Conservation (phyloP, 2,888 invertebrate species). For the Lasioglossum zephyrum region DNA sequence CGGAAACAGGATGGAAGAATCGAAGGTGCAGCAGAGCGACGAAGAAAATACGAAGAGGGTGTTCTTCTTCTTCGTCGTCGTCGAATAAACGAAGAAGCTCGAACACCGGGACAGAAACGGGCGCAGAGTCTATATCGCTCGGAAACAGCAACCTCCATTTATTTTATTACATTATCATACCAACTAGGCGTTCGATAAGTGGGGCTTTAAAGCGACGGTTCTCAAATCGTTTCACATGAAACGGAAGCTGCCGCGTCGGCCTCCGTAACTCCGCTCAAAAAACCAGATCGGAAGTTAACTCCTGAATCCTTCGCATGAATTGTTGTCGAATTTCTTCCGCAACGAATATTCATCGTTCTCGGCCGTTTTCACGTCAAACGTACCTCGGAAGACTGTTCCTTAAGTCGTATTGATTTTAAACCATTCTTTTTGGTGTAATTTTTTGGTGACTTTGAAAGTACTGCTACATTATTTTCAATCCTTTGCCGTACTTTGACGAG, state of each 20-base stretch:
- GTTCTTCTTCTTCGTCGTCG: neutral
- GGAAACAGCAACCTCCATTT: constrained; percentile 81
- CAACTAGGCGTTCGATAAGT: constrained; percentile 83
- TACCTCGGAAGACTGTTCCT: neutral
- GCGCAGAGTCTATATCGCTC: constrained; percentile 71
- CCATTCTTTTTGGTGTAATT: neutral
- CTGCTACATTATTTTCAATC: too few species aligned
- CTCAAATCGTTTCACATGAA: constrained; percentile 76
- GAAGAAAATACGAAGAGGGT: constrained; percentile 29
- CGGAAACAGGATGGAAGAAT: constrained; percentile 38
- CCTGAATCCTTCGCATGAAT: neutral
- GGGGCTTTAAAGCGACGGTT: constrained; percentile 81
- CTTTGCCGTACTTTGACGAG: too few species aligned
- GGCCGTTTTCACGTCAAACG: neutral
- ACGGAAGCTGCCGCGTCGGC: constrained; percentile 23
- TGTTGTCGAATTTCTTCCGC: neutral
- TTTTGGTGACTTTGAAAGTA: too few species aligned
- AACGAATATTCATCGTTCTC: neutral
- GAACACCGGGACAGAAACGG: constrained; percentile 37
- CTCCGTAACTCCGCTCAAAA: constrained; percentile 20
- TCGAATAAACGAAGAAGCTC: constrained; percentile 25
- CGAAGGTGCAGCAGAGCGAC: constrained; percentile 37
- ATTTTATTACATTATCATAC: constrained; percentile 85
- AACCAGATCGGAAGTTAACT: constrained; percentile 41
- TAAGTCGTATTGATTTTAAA: neutral